These are phyloP conservation scores for Scolopax mira DNA, from an alignment of 2,113 vertebrate genomes.

Conservation along the genomic window DNA sequence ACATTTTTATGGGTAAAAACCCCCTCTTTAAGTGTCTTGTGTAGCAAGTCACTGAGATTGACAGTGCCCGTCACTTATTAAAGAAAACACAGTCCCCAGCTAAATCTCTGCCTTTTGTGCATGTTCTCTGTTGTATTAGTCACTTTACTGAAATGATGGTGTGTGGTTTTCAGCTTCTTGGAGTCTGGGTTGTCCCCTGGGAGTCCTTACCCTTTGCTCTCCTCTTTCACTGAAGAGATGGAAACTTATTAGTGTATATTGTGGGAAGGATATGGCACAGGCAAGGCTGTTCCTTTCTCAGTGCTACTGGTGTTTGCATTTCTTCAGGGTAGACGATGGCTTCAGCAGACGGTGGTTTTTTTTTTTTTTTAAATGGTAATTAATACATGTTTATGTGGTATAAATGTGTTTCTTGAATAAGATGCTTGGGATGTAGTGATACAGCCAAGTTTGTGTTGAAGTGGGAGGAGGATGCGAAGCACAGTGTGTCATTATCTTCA, in stretches of 20 bases:
- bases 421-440: neutral
- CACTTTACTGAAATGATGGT: neutral
- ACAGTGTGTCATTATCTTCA: neutral
- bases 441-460: neutral
- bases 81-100: neutral
- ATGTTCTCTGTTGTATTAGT: neutral
- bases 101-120: neutral
- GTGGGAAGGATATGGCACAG: neutral
- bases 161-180: neutral
- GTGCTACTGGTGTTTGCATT: neutral
- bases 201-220: neutral
- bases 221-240: neutral
- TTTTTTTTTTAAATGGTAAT: neutral
- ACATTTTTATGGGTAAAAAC: neutral
- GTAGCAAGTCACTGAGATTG: neutral
- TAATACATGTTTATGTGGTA: neutral
- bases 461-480: neutral
- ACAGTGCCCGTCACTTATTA: neutral
- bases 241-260: fast-evolving
- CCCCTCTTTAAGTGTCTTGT: neutral
- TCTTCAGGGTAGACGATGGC: neutral
- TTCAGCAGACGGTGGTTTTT: neutral
- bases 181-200: neutral
- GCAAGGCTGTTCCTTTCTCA: fast-evolving
- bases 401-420: neutral